Percentiles rank a stretch among this genome's conserved stretches.
Conservation (phyloP, 2,888 invertebrate genomes). For the Saturnia pavonia region DNA sequence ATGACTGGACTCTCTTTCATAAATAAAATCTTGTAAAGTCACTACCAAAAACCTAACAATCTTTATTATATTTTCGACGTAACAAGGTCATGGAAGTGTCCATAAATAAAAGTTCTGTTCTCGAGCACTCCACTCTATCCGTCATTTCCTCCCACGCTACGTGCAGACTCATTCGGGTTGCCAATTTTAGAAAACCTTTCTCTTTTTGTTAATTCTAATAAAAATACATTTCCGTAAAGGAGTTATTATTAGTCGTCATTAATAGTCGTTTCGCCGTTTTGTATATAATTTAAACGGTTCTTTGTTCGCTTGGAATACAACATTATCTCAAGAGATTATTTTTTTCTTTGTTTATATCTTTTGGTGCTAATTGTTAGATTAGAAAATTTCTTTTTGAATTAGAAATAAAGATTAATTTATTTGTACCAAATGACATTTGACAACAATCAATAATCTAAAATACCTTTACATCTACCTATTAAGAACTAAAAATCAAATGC, state of each 20-base stretch:
- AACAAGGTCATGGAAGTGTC: constrained; percentile 4
- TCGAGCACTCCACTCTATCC: not conserved
- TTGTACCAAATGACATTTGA: too few species aligned
- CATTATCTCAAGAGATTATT: not conserved
- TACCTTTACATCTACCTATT: too few species aligned
- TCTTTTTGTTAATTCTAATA: constrained; percentile 5
- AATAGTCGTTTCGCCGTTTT: constrained; percentile 2
- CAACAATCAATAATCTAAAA: too few species aligned
- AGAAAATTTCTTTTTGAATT: not conserved
- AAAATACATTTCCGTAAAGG: not conserved
- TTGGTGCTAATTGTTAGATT: too few species aligned
- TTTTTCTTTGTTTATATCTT: too few species aligned
- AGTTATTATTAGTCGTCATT: not conserved
- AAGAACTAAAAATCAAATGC: too few species aligned
- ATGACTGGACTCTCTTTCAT: not conserved
- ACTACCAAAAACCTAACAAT: not conserved
- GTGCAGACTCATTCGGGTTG: constrained; percentile 2
- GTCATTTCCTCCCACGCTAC: not conserved
- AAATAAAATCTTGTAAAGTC: not conserved
- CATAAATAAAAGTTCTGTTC: constrained; percentile 8
- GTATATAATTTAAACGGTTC: not conserved
- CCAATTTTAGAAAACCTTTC: constrained; percentile 14
- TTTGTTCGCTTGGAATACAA: not conserved
- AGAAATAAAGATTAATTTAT: too few species aligned
- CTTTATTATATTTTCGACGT: not conserved